phyloP scores from a whole-genome alignment of 2,113 vertebrate species.

The Eurypyga helias region DNA sequence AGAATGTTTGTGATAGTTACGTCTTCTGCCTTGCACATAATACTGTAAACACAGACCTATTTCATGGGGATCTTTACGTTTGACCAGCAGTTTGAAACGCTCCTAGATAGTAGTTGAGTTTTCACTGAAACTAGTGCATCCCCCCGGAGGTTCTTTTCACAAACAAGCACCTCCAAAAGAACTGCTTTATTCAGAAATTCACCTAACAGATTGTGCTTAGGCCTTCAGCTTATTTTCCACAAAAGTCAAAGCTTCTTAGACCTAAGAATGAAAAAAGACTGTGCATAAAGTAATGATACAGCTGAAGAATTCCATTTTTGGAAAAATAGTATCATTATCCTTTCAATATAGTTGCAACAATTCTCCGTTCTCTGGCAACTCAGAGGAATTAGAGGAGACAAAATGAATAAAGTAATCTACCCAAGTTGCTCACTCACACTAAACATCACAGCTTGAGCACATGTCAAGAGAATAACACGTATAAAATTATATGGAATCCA shows the following conservation, averaged over 20 bases:
- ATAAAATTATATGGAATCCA: background rate
- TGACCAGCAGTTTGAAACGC: background rate
- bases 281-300: background rate
- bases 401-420: background rate
- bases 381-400: background rate
- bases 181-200: background rate
- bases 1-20: background rate
- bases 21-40: background rate
- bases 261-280: background rate
- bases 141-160: background rate
- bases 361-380: background rate
- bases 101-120: background rate
- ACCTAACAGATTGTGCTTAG: accelerated
- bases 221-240: background rate
- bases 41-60: background rate
- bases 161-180: background rate
- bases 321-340: background rate
- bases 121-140: background rate
- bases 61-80: background rate
- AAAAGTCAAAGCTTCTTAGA: background rate
- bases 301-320: background rate
- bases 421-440: background rate
- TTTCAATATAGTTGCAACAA: background rate
- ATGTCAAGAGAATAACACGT: background rate
- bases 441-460: background rate